phyloP scores from a whole-genome alignment of 2,888 invertebrate genomes.

The Andrena hattorfiana region DNA sequence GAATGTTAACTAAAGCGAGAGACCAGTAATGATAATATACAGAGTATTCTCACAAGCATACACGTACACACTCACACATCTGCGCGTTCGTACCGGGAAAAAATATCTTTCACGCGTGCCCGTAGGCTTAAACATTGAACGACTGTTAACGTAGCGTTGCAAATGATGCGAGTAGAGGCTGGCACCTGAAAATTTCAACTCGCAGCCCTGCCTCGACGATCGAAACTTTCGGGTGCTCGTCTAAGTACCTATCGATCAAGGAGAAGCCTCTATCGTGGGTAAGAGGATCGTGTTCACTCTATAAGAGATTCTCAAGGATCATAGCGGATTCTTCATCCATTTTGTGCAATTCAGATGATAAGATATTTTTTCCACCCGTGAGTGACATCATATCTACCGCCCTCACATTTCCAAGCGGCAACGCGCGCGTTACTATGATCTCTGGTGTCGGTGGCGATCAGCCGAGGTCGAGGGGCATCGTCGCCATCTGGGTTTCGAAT shows the following conservation, averaged over 20 bases:
- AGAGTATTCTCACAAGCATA: slow-evolving; percentile 47
- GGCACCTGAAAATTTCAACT: not conserved
- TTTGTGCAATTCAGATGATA: slow-evolving; percentile 6
- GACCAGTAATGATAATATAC: slow-evolving; percentile 60
- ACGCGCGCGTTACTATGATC: slow-evolving; percentile 28
- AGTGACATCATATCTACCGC: slow-evolving; percentile 50
- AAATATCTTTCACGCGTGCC: slow-evolving; percentile 39
- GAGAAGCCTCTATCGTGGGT: not conserved
- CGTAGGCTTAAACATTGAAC: not conserved
- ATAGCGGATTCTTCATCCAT: slow-evolving; percentile 1
- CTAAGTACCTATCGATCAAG: not conserved
- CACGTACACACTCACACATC: slow-evolving; percentile 11
- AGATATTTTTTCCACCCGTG: slow-evolving; percentile 59
- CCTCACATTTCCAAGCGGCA: slow-evolving; percentile 52
- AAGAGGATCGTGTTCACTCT: not conserved
- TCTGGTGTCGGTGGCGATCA: slow-evolving; percentile 29
- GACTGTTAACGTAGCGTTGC: not conserved
- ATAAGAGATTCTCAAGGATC: not conserved
- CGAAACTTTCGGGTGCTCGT: not conserved
- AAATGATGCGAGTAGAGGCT: not conserved
- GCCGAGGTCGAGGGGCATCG: slow-evolving; percentile 30
- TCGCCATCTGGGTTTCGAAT: slow-evolving; percentile 62
- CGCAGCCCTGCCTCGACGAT: not conserved
- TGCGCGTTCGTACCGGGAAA: slow-evolving; percentile 31
- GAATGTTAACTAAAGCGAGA: slow-evolving; percentile 66